Evolutionary conservation across 1,140 invertebrate species (phyloP).

Genomic region (Microplitis demolitor): DNA sequence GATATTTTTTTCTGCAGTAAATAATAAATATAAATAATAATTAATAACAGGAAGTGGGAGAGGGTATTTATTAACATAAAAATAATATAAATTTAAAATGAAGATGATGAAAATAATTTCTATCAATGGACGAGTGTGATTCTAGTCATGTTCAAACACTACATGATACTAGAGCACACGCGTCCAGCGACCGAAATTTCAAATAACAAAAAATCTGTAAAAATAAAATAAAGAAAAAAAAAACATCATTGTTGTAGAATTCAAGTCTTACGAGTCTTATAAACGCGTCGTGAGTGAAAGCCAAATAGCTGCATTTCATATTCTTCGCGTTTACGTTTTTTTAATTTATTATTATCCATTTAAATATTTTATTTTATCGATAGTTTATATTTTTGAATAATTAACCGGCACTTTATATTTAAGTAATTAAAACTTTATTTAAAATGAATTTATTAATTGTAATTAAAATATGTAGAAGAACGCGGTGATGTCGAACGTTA

Average conservation of each 20-base stretch:
- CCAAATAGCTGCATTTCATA: constrained; percentile 56
- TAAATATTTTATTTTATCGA: background rate
- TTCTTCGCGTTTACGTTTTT: constrained; percentile 47
- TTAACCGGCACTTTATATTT: background rate
- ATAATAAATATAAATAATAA: background rate
- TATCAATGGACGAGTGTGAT: constrained; percentile 56
- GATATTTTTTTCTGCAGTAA: no score
- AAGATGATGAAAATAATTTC: constrained; percentile 38
- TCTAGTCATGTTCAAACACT: constrained; percentile 54
- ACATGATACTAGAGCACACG: constrained; percentile 56
- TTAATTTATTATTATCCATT: constrained; percentile 37
- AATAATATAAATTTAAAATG: background rate
- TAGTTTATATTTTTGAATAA: background rate
- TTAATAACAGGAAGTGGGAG: background rate
- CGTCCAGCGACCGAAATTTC: constrained; percentile 43
- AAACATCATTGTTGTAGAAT: constrained; percentile 29
- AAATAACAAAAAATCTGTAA: constrained; percentile 14
- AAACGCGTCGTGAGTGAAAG: constrained; percentile 48
- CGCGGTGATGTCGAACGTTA: background rate
- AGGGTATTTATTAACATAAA: constrained; percentile 24
- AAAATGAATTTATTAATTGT: background rate
- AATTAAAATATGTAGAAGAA: background rate
- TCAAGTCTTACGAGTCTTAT: constrained; percentile 46
- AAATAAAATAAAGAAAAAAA: background rate
- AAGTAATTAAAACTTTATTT: background rate